Evolutionary conservation across 2,797 vertebrate species (phyloP), one percentile per base, ranked within the genome.

Genomic region (Acanthis flammea): DNA sequence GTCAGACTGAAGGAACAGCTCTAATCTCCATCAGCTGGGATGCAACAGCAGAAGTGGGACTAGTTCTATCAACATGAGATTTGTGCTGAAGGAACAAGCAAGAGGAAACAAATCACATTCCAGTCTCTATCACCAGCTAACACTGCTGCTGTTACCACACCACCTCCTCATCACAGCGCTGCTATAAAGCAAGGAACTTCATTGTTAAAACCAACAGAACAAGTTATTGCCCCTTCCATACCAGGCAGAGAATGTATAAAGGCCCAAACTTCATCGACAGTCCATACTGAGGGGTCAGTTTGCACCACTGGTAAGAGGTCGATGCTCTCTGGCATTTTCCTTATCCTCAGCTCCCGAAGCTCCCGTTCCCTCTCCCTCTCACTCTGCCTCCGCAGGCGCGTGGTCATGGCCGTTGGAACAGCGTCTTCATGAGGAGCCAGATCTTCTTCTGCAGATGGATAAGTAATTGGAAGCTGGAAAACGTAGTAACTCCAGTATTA

Each of bases 171-270:
- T 10, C 45, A 35, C 41, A 39, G 14, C 0, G 16, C 5, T 42
- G 35, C 72, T 83, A 51, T 7, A 88, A 82, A 77, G 33, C 58
- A 85, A 77, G 28, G 28, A 92, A 25, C 16, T 45, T 27, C 9
- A 60, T 5, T 37, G 54, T 33, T 50, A n/a, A 60, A 83, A 41
- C 33, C 24, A 48, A 22, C 2, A 55, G 41, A 51, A 57, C 11
- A 30, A 42, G 19, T 28, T 21, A 55, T 4, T 45, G 44, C 45
- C 73, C 65, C 7, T 19, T 86, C 92, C 97, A 35, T 97, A 99
- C 99, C 99, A 96, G 99, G 99, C 96, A 99, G 98, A 33, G 98
- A 98, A 97, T 97, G 98, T 73, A 99, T 99, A 96, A 99, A 99
- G 92, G 98, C 98, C 76, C 98, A 99, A 7, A 99, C 99, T 74